Percentiles rank a stretch among this genome's conserved stretches.
Conservation (phyloP, 2,888 invertebrate species). For the Antitype chi region DNA sequence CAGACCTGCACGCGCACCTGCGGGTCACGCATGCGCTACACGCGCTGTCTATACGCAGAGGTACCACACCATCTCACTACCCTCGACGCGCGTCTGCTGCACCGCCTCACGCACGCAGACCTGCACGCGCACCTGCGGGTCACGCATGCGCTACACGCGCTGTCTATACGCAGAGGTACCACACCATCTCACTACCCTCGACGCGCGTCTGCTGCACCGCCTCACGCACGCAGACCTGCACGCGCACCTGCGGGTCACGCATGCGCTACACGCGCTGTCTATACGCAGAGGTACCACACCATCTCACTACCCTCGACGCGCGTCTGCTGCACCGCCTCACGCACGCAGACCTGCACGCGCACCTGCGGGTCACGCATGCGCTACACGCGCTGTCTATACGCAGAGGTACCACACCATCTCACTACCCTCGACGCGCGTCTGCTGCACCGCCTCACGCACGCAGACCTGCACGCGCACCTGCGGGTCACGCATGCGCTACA, state of each 20-base stretch:
- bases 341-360: constrained; percentile 94
- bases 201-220: constrained; percentile 95
- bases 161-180: constrained; percentile 95
- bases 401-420: constrained; percentile 88
- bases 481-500: constrained; percentile 97
- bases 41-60: constrained; percentile 96
- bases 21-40: constrained; percentile 97
- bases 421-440: constrained; percentile 94
- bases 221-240: constrained; percentile 96
- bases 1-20: constrained; percentile 94
- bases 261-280: constrained; percentile 97
- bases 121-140: constrained; percentile 95
- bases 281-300: constrained; percentile 92
- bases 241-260: constrained; percentile 95
- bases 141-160: constrained; percentile 97
- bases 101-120: constrained; percentile 97
- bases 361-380: constrained; percentile 96
- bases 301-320: constrained; percentile 92
- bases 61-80: constrained; percentile 78
- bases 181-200: constrained; percentile 90
- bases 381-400: constrained; percentile 97
- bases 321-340: constrained; percentile 97
- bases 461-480: constrained; percentile 94
- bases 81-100: constrained; percentile 96
- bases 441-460: constrained; percentile 97